phyloP scores from a whole-genome alignment of 2,113 vertebrate genomes.

The Ifrita kowaldi region DNA sequence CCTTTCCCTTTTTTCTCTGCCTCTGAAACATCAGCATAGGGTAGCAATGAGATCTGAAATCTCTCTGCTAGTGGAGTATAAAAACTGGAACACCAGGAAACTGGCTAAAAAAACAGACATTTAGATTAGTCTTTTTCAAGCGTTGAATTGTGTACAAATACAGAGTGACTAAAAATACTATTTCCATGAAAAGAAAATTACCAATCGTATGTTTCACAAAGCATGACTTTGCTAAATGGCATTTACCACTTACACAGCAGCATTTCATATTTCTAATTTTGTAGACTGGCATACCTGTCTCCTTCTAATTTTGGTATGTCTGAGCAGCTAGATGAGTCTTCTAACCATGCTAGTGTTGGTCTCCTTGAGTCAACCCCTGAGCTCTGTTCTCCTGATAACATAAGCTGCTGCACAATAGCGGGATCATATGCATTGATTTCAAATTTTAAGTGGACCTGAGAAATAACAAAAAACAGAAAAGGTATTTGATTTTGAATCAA shows the following conservation, averaged over 20 bases:
- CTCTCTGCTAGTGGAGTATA: not conserved
- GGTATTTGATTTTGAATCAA: not conserved
- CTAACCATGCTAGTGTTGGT: slow-evolving; percentile 93
- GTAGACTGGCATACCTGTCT: slow-evolving; percentile 82
- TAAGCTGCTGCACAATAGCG: slow-evolving; percentile 90
- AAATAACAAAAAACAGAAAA: slow-evolving; percentile 11
- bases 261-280: not conserved
- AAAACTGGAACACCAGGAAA: not conserved
- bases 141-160: not conserved
- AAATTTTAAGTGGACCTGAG: slow-evolving; percentile 96
- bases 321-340: slow-evolving; percentile 93
- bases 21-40: not conserved
- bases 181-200: not conserved
- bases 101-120: not conserved
- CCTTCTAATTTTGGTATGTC: slow-evolving; percentile 98
- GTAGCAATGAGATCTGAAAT: not conserved
- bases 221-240: not conserved
- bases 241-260: not conserved
- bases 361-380: slow-evolving; percentile 87
- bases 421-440: slow-evolving; percentile 97
- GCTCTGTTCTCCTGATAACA: slow-evolving; percentile 86
- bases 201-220: not conserved
- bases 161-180: not conserved
- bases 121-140: not conserved
- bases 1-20: not conserved